phyloP scores from a whole-genome alignment of 2,797 vertebrate species.

The Falco peregrinus region DNA sequence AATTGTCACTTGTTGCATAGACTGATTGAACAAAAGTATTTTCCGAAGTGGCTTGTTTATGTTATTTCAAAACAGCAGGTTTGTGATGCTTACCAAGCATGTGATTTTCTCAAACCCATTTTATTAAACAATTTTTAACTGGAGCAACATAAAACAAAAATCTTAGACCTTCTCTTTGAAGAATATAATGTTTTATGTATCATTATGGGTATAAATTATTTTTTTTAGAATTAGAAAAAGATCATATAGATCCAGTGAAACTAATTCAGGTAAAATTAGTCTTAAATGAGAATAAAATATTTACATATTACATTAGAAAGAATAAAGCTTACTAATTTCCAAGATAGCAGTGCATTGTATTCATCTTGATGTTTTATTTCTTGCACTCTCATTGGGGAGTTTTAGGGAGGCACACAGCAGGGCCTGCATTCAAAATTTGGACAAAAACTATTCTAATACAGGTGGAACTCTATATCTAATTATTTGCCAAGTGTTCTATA shows the following conservation, averaged over 20 bases:
- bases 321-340: neutral
- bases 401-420: neutral
- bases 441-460: neutral
- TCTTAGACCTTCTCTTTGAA: neutral
- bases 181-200: neutral
- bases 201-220: neutral
- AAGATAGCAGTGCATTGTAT: neutral
- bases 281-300: neutral
- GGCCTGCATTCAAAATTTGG: neutral
- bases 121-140: neutral
- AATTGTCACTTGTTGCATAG: neutral
- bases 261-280: neutral
- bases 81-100: neutral
- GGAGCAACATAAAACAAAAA: neutral
- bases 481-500: conserved; percentile 39
- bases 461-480: neutral
- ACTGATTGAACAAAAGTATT: neutral
- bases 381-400: neutral
- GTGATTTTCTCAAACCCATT: neutral
- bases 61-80: neutral
- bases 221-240: neutral
- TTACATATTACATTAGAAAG: neutral
- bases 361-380: neutral
- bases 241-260: neutral
- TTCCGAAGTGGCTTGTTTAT: neutral